Evolutionary conservation across 2,888 invertebrate genomes (phyloP), one percentile per base, ranked within the genome.

Genomic region (Epirrhoe tristata): DNA sequence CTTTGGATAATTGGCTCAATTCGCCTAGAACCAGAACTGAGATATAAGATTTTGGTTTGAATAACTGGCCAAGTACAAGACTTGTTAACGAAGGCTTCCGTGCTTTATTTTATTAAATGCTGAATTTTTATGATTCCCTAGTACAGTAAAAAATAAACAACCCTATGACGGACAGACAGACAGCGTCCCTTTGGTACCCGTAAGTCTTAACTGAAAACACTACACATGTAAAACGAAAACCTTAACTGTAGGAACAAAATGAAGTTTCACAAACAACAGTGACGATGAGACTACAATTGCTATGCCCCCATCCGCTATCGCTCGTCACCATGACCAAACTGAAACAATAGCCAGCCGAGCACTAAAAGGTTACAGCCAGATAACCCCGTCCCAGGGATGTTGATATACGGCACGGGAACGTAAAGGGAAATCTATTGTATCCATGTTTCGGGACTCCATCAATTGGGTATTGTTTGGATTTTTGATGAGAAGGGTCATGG

Each of bases 321-420:
- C 52, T 6, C n/a, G 6, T 31, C 24, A 52, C 52, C 12, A 24
- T 43, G 58, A 16, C 48, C 58, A 24, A 6, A 17, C 51, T 14
- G 36, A 32, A 43, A 60, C 60, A 60, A 53, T 60, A 52, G 39
- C 60, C 17, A 50, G 24, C 56, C 50, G n/a, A 56, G 39, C 50
- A 66, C 68, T 59, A 69, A 70, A 70, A 72, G 62, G 68, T 74
- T 71, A 73, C 69, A 56, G 53, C 53, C 54, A 62, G 68, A 63
- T 58, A 66, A 68, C 61, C 66, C 46, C 16, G 63, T 48, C 55
- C 60, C 55, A 16, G 63, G 54, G 55, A 36, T 54, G 50, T 64
- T 59, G 65, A 60, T 65, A 66, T 36, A 66, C 66, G 59, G 57
- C 61, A 53, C 61, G 54, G 16, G 54, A 48, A 55, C 46, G 53